Base-by-base conservation (phyloP, 2,113 vertebrate species). In the Crypturellus undulatus region DNA sequence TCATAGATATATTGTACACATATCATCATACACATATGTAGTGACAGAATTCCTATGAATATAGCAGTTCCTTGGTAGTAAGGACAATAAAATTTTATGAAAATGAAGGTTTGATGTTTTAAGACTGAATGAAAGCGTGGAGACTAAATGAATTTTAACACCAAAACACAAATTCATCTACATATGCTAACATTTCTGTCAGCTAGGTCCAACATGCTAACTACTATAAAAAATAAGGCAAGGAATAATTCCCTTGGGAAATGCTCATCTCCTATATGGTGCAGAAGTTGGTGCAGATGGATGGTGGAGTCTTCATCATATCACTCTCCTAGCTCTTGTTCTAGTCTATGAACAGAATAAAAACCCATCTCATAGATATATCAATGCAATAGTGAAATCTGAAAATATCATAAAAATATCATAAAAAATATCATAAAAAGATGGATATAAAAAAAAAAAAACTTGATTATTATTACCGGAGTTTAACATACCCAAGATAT, bases 261-360 rank as follows among this genome's bases (percentile, higher is more conserved):
- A 87, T 49, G 71, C 25, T 71, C 12, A 43, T 70, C 56, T n/a
- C 12, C 6, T 51, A 6, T 42, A 34, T 59, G 12, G 3, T 59
- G 38, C 15, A 63, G 60, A 22, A 6, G n/a, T n/a, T n/a, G n/a
- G n/a, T n/a, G 43, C 21, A 58, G 47, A 43, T 11, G 7, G 32
- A 26, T 4, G 0, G 9, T 65, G 30, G 13, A 72, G 9, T 38
- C 25, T 42, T 54, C 0, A 0, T 45, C 0, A 0, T 14, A 17
- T 4, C 2, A 0, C 58, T 80, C 30, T 86, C 19, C 9, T 59
- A 6, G 18, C 24, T 19, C 25, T 49, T 1, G 0, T 75, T 21
- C 22, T 26, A 28, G 3, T 3, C 82, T 34, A 70, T 70, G 73
- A 91, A 32, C 3, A 56, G 40, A 72, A 75, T 24, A 40, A 62